A percentile compares a stretch with the other conserved stretches of the same genome.
phyloP scores from a whole-genome alignment of 2,797 vertebrate genomes.

The Martes flavigula region DNA sequence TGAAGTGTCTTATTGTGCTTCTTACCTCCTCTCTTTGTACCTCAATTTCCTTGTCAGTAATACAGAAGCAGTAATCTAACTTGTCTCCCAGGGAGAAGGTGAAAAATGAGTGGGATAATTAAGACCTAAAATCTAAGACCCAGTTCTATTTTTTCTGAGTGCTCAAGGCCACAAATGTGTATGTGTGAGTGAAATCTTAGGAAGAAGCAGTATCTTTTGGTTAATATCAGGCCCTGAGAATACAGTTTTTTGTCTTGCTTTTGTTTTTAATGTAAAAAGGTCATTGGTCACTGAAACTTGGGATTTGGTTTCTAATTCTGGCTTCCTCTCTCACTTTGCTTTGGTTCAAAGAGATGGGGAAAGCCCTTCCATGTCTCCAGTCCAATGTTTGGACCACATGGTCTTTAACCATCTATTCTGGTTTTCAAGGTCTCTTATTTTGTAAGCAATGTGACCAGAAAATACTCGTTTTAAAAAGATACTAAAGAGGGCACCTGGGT shows the following conservation, averaged over 20 bases:
- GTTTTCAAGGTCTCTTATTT: not conserved
- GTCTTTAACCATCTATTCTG: not conserved
- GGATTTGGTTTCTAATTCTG: not conserved
- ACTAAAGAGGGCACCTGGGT: not conserved
- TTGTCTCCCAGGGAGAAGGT: not conserved
- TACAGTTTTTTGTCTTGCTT: not conserved
- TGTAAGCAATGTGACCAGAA: not conserved
- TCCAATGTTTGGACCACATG: too few relatives aligned
- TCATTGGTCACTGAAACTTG: not conserved
- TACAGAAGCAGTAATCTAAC: not conserved
- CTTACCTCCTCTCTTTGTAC: not conserved
- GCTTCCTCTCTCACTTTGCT: not conserved
- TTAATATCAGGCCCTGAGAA: not conserved
- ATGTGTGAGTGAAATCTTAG: not conserved
- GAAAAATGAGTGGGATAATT: not conserved
- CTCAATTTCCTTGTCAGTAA: slow-evolving; percentile 6
- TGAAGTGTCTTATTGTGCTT: not conserved
- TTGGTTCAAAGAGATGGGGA: not conserved
- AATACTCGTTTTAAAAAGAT: not conserved
- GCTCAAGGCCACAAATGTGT: not conserved
- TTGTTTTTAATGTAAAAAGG: not conserved
- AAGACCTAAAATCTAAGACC: not conserved
- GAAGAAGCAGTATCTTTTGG: not conserved
- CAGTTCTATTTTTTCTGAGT: not conserved
- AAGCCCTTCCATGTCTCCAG: not conserved